phyloP scores from a whole-genome alignment of 2,888 invertebrate species.

The Ormyrus labotus region DNA sequence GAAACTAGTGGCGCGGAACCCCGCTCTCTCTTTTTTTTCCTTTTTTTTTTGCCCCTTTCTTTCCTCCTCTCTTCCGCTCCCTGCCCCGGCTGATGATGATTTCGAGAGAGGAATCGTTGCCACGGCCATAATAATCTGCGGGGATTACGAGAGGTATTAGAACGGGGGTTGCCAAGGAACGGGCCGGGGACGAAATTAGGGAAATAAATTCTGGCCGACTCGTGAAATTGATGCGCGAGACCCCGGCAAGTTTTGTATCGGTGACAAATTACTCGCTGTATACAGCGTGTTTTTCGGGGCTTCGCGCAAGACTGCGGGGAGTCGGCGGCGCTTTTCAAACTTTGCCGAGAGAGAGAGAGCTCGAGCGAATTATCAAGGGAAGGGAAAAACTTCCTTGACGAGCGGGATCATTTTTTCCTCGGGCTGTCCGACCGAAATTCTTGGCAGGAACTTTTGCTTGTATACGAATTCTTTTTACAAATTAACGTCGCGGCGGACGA shows the following conservation, averaged over 20 bases:
- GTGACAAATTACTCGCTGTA: constrained; percentile 48
- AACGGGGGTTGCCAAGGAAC: constrained; percentile 7
- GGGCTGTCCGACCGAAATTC: no score
- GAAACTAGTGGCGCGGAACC: constrained; percentile 29
- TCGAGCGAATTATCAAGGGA: no score
- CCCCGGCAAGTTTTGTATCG: constrained; percentile 43
- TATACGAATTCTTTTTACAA: no score
- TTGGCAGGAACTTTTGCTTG: no score
- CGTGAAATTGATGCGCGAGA: constrained; percentile 35
- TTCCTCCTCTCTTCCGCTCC: background rate
- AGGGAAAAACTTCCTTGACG: no score
- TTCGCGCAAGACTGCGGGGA: background rate
- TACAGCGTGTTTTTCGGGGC: background rate
- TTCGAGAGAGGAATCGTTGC: constrained; percentile 34
- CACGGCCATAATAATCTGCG: constrained; percentile 53
- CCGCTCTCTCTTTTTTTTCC: background rate
- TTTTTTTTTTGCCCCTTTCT: no score
- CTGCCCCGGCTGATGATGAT: constrained; percentile 8
- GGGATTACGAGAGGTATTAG: constrained; percentile 52
- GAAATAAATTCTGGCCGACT: constrained; percentile 50
- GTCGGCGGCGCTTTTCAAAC: constrained; percentile 11
- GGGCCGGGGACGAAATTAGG: constrained; percentile 49
- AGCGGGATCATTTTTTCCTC: no score
- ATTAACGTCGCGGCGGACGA: no score
- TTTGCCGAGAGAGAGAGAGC: background rate